Percentiles rank a stretch among this genome's conserved stretches.
These are phyloP conservation scores for Sebastolobus altivelis DNA, from an alignment of 2,797 vertebrate genomes.

Conservation along the genomic window DNA sequence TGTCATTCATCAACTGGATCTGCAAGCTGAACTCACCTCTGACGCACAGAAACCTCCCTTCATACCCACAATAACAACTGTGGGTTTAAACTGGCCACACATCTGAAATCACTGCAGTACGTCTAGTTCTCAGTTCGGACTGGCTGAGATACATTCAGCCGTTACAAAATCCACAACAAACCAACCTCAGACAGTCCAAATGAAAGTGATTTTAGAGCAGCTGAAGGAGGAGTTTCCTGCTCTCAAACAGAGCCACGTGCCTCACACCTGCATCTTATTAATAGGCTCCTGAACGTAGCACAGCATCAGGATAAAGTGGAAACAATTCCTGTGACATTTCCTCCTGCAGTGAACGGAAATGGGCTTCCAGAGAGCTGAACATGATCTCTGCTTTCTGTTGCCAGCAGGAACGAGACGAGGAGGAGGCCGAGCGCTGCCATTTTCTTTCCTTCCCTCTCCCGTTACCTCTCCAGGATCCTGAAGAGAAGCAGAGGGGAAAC, in stretches of 20 bases:
- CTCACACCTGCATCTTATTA: conserved; percentile 35
- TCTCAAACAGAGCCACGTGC: not conserved
- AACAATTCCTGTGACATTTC: conserved; percentile 19
- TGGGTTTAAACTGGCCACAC: not conserved
- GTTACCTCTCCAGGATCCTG: conserved; percentile 21
- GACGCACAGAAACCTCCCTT: not conserved
- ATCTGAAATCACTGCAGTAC: not conserved
- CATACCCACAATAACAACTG: not conserved
- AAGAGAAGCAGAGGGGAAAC: conserved; percentile 29
- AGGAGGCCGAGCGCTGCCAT: not conserved
- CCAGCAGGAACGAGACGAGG: not conserved
- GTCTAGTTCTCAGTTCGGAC: not conserved
- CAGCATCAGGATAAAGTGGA: conserved; percentile 9
- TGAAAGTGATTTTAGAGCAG: not conserved
- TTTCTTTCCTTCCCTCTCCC: not conserved
- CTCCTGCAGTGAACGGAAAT: conserved; percentile 4
- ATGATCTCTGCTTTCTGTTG: not conserved
- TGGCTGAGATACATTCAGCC: not conserved
- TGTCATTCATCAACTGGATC: conserved; percentile 28
- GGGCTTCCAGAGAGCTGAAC: conserved; percentile 8
- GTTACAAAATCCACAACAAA: not conserved
- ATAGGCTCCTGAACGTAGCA: not conserved
- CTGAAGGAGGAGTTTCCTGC: not conserved
- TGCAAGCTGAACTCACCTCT: not conserved
- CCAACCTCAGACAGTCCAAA: not conserved